Conservation (phyloP, 2,888 invertebrate genomes). For the Candidula unifasciata region DNA sequence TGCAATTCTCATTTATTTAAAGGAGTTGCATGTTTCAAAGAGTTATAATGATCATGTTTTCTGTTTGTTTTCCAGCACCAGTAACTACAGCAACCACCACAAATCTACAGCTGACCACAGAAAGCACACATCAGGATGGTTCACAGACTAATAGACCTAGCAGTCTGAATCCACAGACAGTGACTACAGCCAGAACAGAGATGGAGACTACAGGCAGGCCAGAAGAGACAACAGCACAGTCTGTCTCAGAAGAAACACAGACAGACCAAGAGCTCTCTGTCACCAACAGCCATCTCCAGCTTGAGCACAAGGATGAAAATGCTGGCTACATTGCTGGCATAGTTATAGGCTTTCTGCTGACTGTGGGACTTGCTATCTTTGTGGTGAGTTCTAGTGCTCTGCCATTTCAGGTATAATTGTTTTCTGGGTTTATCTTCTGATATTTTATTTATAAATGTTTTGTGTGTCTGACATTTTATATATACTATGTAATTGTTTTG, state of each 20-base stretch:
- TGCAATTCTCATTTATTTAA: too few relatives aligned
- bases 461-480: too few relatives aligned
- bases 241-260: background rate
- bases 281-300: background rate
- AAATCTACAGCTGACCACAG: background rate
- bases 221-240: background rate
- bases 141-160: slow-evolving; percentile 8
- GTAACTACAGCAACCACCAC: background rate
- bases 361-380: slow-evolving; percentile 83
- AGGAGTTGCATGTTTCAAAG: too few relatives aligned
- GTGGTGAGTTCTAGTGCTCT: slow-evolving; percentile 80
- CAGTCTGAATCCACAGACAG: too few relatives aligned
- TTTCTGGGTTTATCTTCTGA: background rate
- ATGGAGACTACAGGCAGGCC: background rate
- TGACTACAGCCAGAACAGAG: background rate
- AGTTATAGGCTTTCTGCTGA: slow-evolving; percentile 84
- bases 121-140: background rate
- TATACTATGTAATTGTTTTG: too few relatives aligned
- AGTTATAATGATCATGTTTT: background rate
- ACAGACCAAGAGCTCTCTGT: background rate
- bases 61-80: background rate
- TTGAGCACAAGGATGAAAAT: slow-evolving; percentile 76
- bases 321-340: slow-evolving; percentile 88
- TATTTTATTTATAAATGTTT: too few relatives aligned
- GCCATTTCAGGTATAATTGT: background rate